Conservation (phyloP, 2,797 vertebrate species). For the Sebastes hubbsi region DNA sequence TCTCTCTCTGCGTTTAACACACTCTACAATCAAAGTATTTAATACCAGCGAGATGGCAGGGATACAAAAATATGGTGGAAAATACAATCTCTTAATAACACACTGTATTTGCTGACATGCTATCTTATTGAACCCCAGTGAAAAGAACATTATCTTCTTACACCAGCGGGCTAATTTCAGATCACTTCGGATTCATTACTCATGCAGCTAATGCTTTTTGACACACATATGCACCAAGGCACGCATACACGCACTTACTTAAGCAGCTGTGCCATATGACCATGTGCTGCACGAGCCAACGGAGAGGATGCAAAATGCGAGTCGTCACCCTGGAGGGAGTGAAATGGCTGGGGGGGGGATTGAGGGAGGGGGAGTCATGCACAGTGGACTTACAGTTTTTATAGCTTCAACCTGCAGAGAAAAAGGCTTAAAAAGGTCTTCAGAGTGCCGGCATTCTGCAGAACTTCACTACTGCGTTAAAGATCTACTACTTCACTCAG, state of each 20-base stretch:
- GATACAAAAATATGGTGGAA: constrained; percentile 27
- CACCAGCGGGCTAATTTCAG: constrained; percentile 19
- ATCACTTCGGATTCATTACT: constrained; percentile 22
- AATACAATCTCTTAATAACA: constrained; percentile 64
- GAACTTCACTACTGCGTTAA: not conserved
- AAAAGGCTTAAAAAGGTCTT: constrained; percentile 26
- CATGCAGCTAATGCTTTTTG: constrained; percentile 42
- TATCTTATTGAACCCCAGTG: constrained; percentile 6
- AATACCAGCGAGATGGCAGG: constrained; percentile 20
- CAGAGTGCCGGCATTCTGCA: constrained; percentile 16
- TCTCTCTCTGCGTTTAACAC: constrained; percentile 26
- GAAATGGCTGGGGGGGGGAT: constrained; percentile 15
- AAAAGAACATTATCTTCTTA: constrained; percentile 36
- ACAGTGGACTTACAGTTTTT: constrained; percentile 41
- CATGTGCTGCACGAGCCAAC: constrained; percentile 27
- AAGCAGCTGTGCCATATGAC: constrained; percentile 29
- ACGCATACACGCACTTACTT: not conserved
- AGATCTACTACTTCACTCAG: constrained; percentile 6
- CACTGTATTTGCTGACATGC: constrained; percentile 37
- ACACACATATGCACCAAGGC: constrained; percentile 35
- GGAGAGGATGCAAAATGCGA: constrained; percentile 37
- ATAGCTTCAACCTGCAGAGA: constrained; percentile 23
- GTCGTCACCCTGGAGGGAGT: constrained; percentile 25
- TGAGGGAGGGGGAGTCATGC: constrained; percentile 55
- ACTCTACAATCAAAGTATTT: constrained; percentile 64